Base-by-base conservation (phyloP, 2,113 vertebrate species). In the Dendropsophus ebraccatus region DNA sequence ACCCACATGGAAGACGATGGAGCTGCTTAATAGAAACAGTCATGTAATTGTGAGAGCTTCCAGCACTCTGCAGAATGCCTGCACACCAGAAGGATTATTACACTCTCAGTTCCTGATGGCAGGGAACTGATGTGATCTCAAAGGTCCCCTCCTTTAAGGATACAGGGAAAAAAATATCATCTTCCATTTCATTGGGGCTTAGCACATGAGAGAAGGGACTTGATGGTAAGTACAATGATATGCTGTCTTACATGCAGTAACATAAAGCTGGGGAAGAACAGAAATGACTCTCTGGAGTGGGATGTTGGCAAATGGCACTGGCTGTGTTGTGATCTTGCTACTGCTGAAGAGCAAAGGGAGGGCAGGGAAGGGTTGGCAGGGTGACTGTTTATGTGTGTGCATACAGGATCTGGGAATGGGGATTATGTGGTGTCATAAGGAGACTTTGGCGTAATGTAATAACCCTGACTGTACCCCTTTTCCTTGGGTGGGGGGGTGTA, bases 21-120 rank as follows among this genome's bases (percentile, higher is more conserved):
- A 94, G 91, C 92, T 93, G 92, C 94, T 94, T 95, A 95, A 95
- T 94, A 96, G 94, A 92, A 95, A 94, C 95, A 95, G 94, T 92
- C 95, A 92, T 92, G 95, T 93, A 95, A 95, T 95, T 95, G 95
- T 91, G 93, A 95, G 92, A 90, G 90, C 92, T 92, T 91, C 92
- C 92, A 90, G 94, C 93, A 92, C 94, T 94, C 93, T 89, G 91
- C 93, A 92, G 92, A 93, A 93, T 93, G 94, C 91, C 91, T 91
- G 92, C 92, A 90, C 91, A 92, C 90, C 90, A 88, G 93, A 85
- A 92, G 93, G 93, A 94, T 92, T 94, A 91, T 88, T 86, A 91
- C 90, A 89, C 91, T 92, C 91, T 91, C 90, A 89, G 91, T 89
- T 92, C 90, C 90, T 92, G 84, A 86, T 78, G 75, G 84, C 78